These are phyloP conservation scores for Ormia ochracea DNA, from an alignment of 2,888 invertebrate species.

Conservation along the genomic window DNA sequence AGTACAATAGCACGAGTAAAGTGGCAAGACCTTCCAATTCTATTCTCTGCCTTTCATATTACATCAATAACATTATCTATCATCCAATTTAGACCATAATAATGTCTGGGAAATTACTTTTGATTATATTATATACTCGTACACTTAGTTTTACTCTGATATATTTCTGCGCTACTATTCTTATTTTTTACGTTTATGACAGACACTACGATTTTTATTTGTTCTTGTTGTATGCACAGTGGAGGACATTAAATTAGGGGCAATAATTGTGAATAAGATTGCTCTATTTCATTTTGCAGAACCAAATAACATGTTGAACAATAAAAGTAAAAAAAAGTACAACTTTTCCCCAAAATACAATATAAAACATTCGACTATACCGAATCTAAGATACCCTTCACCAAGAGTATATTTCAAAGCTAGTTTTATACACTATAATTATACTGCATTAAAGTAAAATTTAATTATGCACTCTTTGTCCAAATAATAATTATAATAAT, in stretches of 20 bases:
- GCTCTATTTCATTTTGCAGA: neutral
- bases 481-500: too few species aligned
- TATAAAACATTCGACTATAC: too few species aligned
- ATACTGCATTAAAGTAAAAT: too few species aligned
- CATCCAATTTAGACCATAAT: constrained; percentile 63
- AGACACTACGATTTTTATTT: neutral
- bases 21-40: constrained; percentile 28
- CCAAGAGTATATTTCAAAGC: too few species aligned
- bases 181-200: neutral
- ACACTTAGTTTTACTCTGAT: constrained; percentile 37
- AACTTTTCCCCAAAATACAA: too few species aligned
- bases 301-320: too few species aligned
- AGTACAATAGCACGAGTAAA: constrained; percentile 10
- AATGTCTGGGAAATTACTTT: constrained; percentile 62
- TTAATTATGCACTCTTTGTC: too few species aligned
- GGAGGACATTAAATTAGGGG: neutral
- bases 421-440: too few species aligned
- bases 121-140: constrained; percentile 55
- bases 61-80: constrained; percentile 56
- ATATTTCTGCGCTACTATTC: neutral
- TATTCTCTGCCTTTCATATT: constrained; percentile 47
- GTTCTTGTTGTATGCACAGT: constrained; percentile 4
- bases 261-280: neutral
- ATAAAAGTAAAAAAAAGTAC: too few species aligned
- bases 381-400: too few species aligned